Base-by-base conservation (phyloP, 2,888 invertebrate genomes). In the Ophion ventricosus region DNA sequence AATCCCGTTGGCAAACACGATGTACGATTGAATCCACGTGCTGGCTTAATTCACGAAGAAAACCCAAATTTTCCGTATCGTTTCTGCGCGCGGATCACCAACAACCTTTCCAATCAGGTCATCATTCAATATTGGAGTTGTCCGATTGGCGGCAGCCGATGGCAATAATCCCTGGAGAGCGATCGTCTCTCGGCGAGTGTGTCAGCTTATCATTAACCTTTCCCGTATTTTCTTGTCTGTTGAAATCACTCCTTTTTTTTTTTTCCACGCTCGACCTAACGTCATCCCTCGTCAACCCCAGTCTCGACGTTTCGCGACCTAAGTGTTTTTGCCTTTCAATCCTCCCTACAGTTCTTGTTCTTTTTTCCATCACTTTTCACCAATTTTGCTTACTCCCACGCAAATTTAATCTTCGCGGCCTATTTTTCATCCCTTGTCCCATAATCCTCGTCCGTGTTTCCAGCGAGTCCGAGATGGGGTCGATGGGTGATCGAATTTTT, bases 261-360 rank as follows among this genome's bases (percentile, higher is more conserved):
- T 67, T 49, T 17, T 49, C 49, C 67, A 14, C 20, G 25, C 25
- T 49, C 35, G 35, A 20, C n/a, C 64, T n/a, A 20, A 64, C 20
- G 35, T 35, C n/a, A 64, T 35, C 35, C 64, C 64, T 67, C 25
- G 49, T 67, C 35, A 67, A 67, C 26, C 25, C 11, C 5, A 7
- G 3, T 20, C 67, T 26, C 49, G 49, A 25, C 67, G 49, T 26
- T 49, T 25, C 25, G 17, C 11, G 17, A 17, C 14, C 17, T 17
- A 67, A 49, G 5, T 40, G 35, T 40, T 66, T 66, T 11, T 10
- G 35, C 14, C 40, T 40, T 2, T 3, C 40, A 23, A 25, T 20
- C 17, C 49, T 25, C 49, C 23, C 8, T 26, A 7, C 49, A 67
- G 49, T 25, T 23, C 25, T 67, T 26, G 20, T 17, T 17, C 25